Evolutionary conservation across 2,888 invertebrate species (phyloP).

Genomic region (Amblyjoppa proteus): DNA sequence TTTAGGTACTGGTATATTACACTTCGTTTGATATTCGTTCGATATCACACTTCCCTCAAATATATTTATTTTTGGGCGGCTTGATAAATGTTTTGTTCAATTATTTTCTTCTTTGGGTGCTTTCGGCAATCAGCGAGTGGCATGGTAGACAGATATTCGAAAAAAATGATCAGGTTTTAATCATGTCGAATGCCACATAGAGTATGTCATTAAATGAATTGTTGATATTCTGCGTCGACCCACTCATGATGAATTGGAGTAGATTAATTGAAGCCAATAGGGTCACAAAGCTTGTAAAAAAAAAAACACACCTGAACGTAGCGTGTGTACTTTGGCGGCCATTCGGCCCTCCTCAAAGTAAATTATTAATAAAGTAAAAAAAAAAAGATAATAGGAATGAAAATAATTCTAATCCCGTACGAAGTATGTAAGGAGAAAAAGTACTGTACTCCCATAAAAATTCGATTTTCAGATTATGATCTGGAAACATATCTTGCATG

Average conservation of each 20-base stretch:
- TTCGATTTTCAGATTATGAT: no score
- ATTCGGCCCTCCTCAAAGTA: no score
- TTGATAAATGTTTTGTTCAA: no score
- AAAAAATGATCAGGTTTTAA: background rate
- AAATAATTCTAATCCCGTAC: no score
- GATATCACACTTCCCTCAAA: background rate
- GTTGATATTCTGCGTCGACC: background rate
- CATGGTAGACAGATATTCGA: background rate
- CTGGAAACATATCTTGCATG: no score
- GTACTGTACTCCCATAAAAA: no score
- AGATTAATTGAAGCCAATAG: background rate
- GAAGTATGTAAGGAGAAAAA: no score
- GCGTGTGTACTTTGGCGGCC: background rate
- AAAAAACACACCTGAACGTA: no score
- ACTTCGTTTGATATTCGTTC: no score
- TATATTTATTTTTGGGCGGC: no score
- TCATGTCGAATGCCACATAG: background rate
- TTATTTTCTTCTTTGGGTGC: background rate
- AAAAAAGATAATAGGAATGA: no score
- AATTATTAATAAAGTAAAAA: no score
- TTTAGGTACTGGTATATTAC: background rate
- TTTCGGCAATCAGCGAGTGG: background rate
- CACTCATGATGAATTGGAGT: background rate
- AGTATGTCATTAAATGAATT: background rate
- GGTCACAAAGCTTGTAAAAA: background rate